Base-by-base conservation (phyloP, 2,888 invertebrate genomes). In the Diaprepes abbreviatus region DNA sequence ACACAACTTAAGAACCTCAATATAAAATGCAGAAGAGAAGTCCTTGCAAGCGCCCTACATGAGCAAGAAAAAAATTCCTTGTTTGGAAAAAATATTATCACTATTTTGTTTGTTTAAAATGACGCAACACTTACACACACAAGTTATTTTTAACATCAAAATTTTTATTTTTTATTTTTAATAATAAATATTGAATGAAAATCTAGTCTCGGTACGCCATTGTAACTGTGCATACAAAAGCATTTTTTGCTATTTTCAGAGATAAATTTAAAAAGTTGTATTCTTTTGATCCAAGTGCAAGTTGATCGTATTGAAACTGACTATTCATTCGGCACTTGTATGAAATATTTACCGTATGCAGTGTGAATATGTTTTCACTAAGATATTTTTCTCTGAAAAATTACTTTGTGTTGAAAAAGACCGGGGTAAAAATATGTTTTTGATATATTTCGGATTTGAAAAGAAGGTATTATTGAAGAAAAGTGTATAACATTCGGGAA, bases 321-420 rank as follows among this genome's bases (percentile, higher is more conserved):
- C 45, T 45, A 24, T 45, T 45, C 24, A 24, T 24, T 45, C 45
- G 45, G 24, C 45, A 24, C 45, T 45, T 45, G 6, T 12, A 24
- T 45, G 45, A 24, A 45, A 45, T 45, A 45, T 45, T 45, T 45
- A 24, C 12, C 45, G 45, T 24, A 24, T 45, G 24, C 12, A 45
- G 24, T 24, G 21, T 7, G 24, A 45, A 45, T 45, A 12, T 24
- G 5, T 24, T 43, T 45, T 24, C 24, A 1, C n/a, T 24, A 5
- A 24, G n/a, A 45, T 45, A 24, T 45, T 45, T 24, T 45, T 24
- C 24, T 12, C n/a, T 12, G 19, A 12, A 12, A 24, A 24, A 24
- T 17, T 24, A 24, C 12, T 24, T 24, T 45, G 10, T 24, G 12
- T 24, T 0, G 45, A 12, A 45, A n/a, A 24, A 3, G 12, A 24